Percentiles rank a stretch among this genome's conserved stretches.
Conservation (phyloP, 30 jellyfish, hydroid and myxozoan species). For the Hydractinia echinata region DNA sequence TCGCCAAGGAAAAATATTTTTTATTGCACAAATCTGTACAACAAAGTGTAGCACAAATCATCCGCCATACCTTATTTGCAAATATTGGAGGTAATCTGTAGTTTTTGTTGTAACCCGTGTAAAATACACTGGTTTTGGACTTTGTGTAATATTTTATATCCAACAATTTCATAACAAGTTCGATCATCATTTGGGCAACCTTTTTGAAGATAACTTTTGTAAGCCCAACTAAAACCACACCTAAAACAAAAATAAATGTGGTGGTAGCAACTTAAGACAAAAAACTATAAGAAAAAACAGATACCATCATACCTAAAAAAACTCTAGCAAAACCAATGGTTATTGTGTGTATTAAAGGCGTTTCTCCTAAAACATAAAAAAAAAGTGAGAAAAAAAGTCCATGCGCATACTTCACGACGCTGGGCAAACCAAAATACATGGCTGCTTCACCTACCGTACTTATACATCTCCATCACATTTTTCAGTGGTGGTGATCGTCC, state of each 20-base stretch:
- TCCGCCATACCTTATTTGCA: slow-evolving; percentile 8
- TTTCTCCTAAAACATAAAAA: slow-evolving; percentile 18
- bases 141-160: slow-evolving; percentile 56
- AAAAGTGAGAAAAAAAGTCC: not conserved
- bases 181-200: slow-evolving; percentile 34
- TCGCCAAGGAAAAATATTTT: too few species aligned
- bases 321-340: not conserved
- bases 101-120: slow-evolving; percentile 70
- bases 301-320: slow-evolving; percentile 20
- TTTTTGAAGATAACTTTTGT: slow-evolving; percentile 46
- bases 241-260: slow-evolving; percentile 21
- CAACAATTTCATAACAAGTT: slow-evolving; percentile 39
- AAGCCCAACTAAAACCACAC: slow-evolving; percentile 57
- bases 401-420: not conserved
- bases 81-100: slow-evolving; percentile 64
- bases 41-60: not conserved
- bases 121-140: slow-evolving; percentile 37
- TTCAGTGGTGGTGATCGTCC: slow-evolving; percentile 79
- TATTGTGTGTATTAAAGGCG: not conserved
- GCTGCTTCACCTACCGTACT: slow-evolving; percentile 18
- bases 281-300: not conserved
- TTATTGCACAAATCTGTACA: not conserved
- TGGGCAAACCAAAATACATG: not conserved
- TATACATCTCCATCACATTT: slow-evolving; percentile 55
- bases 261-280: not conserved